A percentile compares a stretch with the other conserved stretches of the same genome.
phyloP scores from a whole-genome alignment of 2,888 invertebrate species.

The Lepas anatifera region DNA sequence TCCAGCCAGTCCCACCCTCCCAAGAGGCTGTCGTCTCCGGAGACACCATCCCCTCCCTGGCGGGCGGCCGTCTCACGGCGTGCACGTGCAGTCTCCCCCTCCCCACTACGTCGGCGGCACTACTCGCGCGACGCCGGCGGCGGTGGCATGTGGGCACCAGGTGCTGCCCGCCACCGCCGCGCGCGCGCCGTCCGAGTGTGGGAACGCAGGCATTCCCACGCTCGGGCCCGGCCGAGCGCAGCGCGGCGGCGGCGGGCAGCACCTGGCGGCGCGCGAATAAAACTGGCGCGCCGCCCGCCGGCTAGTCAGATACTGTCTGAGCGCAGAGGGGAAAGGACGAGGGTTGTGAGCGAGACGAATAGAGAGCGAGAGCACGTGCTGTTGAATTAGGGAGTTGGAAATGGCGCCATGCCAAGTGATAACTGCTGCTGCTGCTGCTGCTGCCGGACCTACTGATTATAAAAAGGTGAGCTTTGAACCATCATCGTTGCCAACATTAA shows the following conservation, averaged over 20 bases:
- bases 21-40: no score
- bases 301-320: no score
- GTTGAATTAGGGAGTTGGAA: no score
- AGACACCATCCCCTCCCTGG: not conserved
- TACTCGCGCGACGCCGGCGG: not conserved
- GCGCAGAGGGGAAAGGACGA: no score
- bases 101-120: not conserved
- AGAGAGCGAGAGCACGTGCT: conserved; percentile 1
- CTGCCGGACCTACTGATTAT: not conserved
- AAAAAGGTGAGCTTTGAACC: not conserved
- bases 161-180: no score
- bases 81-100: not conserved
- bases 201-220: conserved; percentile 2
- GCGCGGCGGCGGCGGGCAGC: not conserved
- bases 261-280: not conserved
- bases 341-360: no score
- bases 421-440: no score
- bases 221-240: not conserved
- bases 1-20: no score
- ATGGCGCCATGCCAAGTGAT: conserved; percentile 1
- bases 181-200: not conserved
- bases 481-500: no score
- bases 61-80: not conserved
- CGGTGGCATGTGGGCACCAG: conserved; percentile 2
- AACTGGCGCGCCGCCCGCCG: not conserved